phyloP scores from a whole-genome alignment of 2,888 invertebrate species.

The Lacanobia wlatinum region DNA sequence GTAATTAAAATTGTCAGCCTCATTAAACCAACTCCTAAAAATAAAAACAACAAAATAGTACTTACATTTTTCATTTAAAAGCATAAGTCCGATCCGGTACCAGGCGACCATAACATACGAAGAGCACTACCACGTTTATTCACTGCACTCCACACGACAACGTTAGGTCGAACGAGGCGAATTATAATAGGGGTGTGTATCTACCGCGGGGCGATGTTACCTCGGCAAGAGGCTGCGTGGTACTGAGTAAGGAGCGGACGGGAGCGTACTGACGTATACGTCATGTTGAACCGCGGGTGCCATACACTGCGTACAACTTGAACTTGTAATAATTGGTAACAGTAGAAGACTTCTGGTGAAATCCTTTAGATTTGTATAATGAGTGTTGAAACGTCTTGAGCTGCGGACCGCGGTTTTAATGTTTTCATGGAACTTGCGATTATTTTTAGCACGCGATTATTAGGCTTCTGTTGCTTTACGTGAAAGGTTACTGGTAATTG shows the following conservation, averaged over 20 bases:
- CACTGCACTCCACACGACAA: conserved; percentile 86
- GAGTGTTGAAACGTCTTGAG: conserved; percentile 28
- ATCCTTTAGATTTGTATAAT: conserved; percentile 40
- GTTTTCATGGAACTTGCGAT: background rate
- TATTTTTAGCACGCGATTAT: conserved; percentile 10
- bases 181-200: conserved; percentile 52
- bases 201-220: conserved; percentile 71
- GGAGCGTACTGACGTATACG: conserved; percentile 79
- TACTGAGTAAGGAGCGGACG: conserved; percentile 83
- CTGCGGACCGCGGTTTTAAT: background rate
- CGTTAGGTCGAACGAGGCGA: conserved; percentile 57
- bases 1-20: background rate
- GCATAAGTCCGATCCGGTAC: conserved; percentile 63
- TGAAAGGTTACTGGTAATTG: background rate
- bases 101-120: conserved; percentile 64
- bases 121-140: conserved; percentile 73
- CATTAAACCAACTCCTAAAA: background rate
- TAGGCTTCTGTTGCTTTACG: background rate
- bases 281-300: conserved; percentile 71
- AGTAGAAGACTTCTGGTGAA: conserved; percentile 46
- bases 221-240: conserved; percentile 85
- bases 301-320: conserved; percentile 76
- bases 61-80: conserved; percentile 75
- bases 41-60: conserved; percentile 38
- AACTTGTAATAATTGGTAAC: conserved; percentile 58